A percentile compares a stretch with the other conserved stretches of the same genome.
Conservation (phyloP, 2,113 vertebrate genomes). For the Lasiurus borealis region DNA sequence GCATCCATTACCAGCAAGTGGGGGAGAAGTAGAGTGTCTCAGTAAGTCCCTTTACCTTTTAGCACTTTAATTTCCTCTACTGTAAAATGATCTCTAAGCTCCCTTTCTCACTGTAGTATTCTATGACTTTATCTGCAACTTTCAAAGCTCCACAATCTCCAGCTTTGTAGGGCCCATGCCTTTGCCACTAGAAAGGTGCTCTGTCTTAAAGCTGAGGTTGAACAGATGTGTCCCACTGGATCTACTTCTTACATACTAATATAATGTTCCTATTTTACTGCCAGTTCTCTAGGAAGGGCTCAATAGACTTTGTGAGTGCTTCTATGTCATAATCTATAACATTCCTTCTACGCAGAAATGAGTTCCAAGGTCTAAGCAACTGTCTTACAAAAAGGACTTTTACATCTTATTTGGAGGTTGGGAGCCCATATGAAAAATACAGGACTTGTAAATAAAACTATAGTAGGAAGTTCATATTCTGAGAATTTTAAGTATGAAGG, state of each 20-base stretch:
- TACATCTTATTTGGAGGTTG: background rate
- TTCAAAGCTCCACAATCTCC: background rate
- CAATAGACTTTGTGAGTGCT: background rate
- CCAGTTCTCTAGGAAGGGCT: background rate
- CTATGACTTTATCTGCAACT: background rate
- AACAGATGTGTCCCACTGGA: background rate
- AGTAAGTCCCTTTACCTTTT: background rate
- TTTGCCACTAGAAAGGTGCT: background rate
- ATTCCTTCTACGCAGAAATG: background rate
- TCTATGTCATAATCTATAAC: background rate
- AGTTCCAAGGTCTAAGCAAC: background rate
- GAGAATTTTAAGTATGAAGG: slow-evolving; percentile 14
- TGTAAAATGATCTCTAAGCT: background rate
- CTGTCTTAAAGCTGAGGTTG: background rate
- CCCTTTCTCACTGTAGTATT: background rate
- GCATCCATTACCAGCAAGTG: background rate
- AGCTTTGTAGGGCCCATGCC: background rate
- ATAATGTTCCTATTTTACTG: background rate
- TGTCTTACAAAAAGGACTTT: background rate
- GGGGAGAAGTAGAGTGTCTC: background rate
- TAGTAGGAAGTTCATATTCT: background rate
- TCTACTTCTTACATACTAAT: background rate
- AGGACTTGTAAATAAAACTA: background rate
- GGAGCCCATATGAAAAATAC: background rate
- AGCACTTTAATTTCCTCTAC: background rate